These are phyloP conservation scores for Aphaenogaster ashmeadi DNA, from an alignment of 1,140 invertebrate genomes.

Conservation along the genomic window DNA sequence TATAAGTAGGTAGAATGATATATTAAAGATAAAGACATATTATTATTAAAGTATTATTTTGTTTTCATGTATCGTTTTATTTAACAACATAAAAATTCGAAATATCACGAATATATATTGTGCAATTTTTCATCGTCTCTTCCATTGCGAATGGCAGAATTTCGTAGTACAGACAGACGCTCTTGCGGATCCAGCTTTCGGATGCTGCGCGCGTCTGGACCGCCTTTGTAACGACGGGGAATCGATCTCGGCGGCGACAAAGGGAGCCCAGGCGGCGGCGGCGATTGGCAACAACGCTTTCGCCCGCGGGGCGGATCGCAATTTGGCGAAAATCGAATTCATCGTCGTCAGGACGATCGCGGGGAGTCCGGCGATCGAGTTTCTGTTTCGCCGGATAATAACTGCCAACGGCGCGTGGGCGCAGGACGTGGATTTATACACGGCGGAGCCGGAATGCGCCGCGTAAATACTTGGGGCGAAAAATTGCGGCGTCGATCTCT, in stretches of 20 bases:
- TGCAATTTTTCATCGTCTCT: background rate
- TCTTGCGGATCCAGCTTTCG: slow-evolving; percentile 5
- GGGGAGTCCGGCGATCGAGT: background rate
- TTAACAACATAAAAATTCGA: background rate
- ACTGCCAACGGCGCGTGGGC: background rate
- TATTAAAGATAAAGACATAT: background rate
- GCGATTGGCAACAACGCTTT: slow-evolving; percentile 25
- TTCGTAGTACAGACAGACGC: background rate
- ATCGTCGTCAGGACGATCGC: slow-evolving; percentile 12
- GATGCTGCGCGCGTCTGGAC: slow-evolving; percentile 33
- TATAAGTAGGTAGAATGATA: background rate
- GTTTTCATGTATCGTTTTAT: background rate
- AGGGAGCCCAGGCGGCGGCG: background rate
- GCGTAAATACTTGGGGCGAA: slow-evolving; percentile 48
- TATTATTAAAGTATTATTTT: background rate
- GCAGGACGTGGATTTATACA: slow-evolving; percentile 25
- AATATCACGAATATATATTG: background rate
- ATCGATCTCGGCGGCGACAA: slow-evolving; percentile 46
- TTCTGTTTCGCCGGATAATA: slow-evolving; percentile 50
- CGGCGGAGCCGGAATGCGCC: slow-evolving; percentile 22
- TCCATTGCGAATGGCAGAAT: background rate
- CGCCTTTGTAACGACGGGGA: slow-evolving; percentile 52
- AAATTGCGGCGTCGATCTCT: slow-evolving; percentile 51
- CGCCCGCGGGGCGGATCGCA: background rate
- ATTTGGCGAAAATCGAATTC: slow-evolving; percentile 57